phyloP scores from a whole-genome alignment of 1,140 invertebrate genomes.

The Epicauta chinensis region DNA sequence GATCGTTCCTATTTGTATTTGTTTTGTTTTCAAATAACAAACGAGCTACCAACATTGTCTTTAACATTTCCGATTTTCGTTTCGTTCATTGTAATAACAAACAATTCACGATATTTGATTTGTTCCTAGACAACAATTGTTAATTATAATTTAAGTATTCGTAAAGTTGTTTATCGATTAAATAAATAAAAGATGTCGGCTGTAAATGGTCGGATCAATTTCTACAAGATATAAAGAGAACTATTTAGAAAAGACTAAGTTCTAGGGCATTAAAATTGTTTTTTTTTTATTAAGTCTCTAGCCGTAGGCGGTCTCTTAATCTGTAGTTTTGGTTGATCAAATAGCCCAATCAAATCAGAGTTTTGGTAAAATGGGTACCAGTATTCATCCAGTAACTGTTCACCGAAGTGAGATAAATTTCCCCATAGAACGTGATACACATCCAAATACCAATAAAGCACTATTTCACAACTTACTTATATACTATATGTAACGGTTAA shows the following conservation, averaged over 20 bases:
- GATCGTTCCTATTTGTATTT: too few species aligned
- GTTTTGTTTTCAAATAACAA: too few species aligned
- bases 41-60: neutral
- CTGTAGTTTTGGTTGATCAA: slow-evolving; percentile 1
- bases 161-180: too few species aligned
- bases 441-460: slow-evolving; percentile 9
- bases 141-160: too few species aligned
- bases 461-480: slow-evolving; percentile 5
- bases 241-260: slow-evolving; percentile 3
- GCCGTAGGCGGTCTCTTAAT: slow-evolving; percentile 7
- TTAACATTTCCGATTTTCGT: neutral
- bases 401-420: slow-evolving; percentile 14
- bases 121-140: too few species aligned
- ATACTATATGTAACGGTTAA: neutral
- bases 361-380: slow-evolving; percentile 7
- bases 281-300: slow-evolving; percentile 4
- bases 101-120: slow-evolving; percentile 3
- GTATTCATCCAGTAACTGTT: slow-evolving; percentile 13
- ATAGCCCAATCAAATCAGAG: slow-evolving; percentile 15
- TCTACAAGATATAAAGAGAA: neutral
- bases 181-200: too few species aligned
- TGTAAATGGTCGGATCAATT: slow-evolving; percentile 1
- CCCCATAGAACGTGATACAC: slow-evolving; percentile 9
- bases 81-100: neutral
- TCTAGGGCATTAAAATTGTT: slow-evolving; percentile 2